Percentiles rank a stretch among this genome's conserved stretches.
phyloP scores from a whole-genome alignment of 1,140 invertebrate species.

The Drosophila pruinosa region DNA sequence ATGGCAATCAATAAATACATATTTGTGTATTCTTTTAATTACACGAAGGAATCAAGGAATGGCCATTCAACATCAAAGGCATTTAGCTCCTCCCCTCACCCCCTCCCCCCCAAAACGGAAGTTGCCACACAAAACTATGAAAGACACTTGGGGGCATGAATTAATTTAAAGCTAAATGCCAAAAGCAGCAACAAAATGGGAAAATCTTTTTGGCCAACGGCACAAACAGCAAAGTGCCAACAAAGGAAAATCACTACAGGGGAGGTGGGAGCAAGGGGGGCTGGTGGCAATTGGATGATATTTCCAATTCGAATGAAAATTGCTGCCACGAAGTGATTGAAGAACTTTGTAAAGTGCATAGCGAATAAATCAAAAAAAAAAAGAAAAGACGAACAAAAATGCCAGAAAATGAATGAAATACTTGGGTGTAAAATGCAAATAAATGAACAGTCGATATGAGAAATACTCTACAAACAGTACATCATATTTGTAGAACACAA shows the following conservation, averaged over 20 bases:
- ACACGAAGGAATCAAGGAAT: not conserved
- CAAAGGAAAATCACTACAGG: constrained; percentile 3
- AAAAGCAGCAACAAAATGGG: constrained; percentile 35
- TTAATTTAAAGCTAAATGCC: constrained; percentile 54
- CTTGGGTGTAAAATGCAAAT: not conserved
- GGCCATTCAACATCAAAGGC: constrained; percentile 21
- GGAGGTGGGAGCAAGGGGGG: not conserved
- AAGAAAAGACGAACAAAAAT: constrained; percentile 2
- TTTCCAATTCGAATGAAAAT: constrained; percentile 34
- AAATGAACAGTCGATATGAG: not conserved
- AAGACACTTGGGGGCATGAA: constrained; percentile 41
- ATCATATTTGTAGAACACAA: no score
- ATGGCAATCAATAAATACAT: constrained; percentile 16
- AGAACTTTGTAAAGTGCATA: constrained; percentile 36
- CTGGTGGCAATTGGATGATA: constrained; percentile 26
- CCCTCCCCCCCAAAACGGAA: not conserved
- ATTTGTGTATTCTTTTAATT: constrained; percentile 22
- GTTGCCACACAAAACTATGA: constrained; percentile 29
- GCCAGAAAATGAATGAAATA: constrained; percentile 10
- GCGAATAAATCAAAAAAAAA: no score
- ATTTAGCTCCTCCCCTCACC: not conserved
- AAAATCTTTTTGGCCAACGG: constrained; percentile 31
- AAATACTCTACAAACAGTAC: no score
- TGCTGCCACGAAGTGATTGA: constrained; percentile 31
- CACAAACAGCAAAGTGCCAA: constrained; percentile 28